Evolutionary conservation across 2,113 vertebrate genomes (phyloP).

Genomic region (Crotophaga sulcirostris): DNA sequence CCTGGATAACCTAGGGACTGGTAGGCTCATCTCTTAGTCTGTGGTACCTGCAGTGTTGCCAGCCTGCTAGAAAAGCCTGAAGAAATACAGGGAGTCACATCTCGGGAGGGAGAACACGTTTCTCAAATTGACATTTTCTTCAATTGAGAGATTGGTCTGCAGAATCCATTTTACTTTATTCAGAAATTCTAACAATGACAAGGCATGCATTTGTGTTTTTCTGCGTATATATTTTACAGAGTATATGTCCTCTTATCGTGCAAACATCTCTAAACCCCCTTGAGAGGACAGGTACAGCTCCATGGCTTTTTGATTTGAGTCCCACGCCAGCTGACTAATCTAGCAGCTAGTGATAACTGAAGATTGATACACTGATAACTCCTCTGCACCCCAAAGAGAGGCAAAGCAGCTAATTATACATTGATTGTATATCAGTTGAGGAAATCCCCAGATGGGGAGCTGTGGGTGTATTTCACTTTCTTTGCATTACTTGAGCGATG

Average conservation of each 20-base stretch:
- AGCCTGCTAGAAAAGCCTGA: neutral
- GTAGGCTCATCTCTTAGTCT: neutral
- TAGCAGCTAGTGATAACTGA: neutral
- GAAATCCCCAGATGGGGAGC: slow-evolving; percentile 40
- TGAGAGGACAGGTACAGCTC: neutral
- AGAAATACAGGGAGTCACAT: neutral
- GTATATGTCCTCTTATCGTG: neutral
- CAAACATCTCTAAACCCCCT: neutral
- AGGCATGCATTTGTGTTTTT: neutral
- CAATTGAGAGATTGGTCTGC: neutral
- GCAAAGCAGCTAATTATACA: slow-evolving; percentile 12
- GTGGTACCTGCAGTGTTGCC: neutral
- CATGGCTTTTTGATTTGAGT: slow-evolving; percentile 5
- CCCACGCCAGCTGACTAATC: neutral
- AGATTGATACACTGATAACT: slow-evolving; percentile 7
- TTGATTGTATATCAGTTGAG: neutral
- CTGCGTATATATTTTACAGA: neutral
- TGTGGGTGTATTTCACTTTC: slow-evolving; percentile 47
- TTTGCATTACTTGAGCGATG: neutral
- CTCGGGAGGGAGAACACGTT: neutral
- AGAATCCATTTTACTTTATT: neutral
- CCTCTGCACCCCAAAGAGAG: neutral
- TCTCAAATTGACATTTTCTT: neutral
- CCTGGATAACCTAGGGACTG: neutral
- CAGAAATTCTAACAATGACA: neutral